Conservation (phyloP, 2,113 vertebrate species). For the Patagioenas fasciata region DNA sequence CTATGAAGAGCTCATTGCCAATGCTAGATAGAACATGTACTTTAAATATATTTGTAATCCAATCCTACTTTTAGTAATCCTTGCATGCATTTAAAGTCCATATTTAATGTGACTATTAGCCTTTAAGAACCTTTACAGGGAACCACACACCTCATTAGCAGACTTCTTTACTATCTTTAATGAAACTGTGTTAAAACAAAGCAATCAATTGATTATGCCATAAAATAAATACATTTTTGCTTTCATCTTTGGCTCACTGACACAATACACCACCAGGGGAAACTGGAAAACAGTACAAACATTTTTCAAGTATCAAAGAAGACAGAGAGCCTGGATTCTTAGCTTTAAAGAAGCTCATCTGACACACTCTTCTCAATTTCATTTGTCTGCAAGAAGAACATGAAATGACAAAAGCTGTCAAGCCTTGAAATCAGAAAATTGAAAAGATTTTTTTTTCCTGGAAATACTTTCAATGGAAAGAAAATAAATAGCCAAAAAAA, state of each 20-base stretch:
- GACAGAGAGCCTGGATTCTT: not conserved
- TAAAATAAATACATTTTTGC: not conserved
- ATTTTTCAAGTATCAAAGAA: not conserved
- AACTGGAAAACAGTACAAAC: not conserved
- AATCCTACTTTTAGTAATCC: not conserved
- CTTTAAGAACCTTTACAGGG: not conserved
- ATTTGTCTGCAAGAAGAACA: slow-evolving; percentile 12
- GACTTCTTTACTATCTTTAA: not conserved
- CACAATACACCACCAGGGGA: not conserved
- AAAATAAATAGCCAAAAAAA: not conserved
- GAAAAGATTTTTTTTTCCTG: not conserved
- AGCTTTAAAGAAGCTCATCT: not conserved
- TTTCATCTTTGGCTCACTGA: not conserved
- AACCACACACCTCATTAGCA: not conserved
- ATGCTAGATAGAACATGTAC: not conserved
- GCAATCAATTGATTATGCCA: not conserved
- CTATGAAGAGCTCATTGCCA: not conserved
- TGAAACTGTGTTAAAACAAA: not conserved
- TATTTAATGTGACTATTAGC: not conserved
- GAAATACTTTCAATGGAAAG: not conserved
- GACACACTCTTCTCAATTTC: not conserved
- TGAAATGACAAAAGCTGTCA: slow-evolving; percentile 24
- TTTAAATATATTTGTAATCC: not conserved
- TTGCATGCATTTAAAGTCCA: not conserved
- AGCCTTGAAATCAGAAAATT: not conserved